Percentiles rank a stretch among this genome's conserved stretches.
phyloP scores from a whole-genome alignment of 2,888 invertebrate species.

The Mythimna lalbum region DNA sequence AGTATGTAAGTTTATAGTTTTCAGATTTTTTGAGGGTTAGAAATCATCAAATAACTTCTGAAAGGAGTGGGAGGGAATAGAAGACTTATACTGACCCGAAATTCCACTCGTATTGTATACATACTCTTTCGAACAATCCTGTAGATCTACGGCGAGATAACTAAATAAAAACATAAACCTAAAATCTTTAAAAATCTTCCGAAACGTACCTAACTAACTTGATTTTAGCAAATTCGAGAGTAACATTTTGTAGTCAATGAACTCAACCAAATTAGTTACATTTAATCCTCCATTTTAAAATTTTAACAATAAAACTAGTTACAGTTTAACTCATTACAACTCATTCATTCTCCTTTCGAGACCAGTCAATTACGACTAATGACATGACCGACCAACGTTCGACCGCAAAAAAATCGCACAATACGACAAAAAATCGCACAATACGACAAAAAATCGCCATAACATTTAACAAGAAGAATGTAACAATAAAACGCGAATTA shows the following conservation, averaged over 20 bases:
- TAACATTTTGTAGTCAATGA: background rate
- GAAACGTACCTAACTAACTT: too few relatives aligned
- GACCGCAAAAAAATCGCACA: slow-evolving; percentile 78
- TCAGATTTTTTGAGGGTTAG: too few relatives aligned
- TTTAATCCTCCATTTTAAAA: slow-evolving; percentile 22
- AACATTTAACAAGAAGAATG: slow-evolving; percentile 88
- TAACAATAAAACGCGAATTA: slow-evolving; percentile 89
- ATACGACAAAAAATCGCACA: slow-evolving; percentile 61
- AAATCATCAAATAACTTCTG: too few relatives aligned
- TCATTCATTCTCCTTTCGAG: slow-evolving; percentile 64
- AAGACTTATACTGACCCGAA: too few relatives aligned
- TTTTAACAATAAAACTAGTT: slow-evolving; percentile 49
- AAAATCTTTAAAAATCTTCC: too few relatives aligned
- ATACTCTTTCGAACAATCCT: too few relatives aligned
- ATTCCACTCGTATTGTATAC: too few relatives aligned
- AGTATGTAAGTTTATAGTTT: too few relatives aligned
- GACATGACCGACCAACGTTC: slow-evolving; percentile 72
- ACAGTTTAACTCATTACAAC: slow-evolving; percentile 58
- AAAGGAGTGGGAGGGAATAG: too few relatives aligned
- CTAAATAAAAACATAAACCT: too few relatives aligned
- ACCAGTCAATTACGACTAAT: slow-evolving; percentile 84
- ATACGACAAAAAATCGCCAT: slow-evolving; percentile 68
- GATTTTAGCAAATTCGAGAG: background rate
- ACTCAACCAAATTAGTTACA: background rate
- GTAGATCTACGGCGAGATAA: too few relatives aligned